Evolutionary conservation across 2,113 vertebrate genomes (phyloP).

Genomic region (Sigmodon hispidus): DNA sequence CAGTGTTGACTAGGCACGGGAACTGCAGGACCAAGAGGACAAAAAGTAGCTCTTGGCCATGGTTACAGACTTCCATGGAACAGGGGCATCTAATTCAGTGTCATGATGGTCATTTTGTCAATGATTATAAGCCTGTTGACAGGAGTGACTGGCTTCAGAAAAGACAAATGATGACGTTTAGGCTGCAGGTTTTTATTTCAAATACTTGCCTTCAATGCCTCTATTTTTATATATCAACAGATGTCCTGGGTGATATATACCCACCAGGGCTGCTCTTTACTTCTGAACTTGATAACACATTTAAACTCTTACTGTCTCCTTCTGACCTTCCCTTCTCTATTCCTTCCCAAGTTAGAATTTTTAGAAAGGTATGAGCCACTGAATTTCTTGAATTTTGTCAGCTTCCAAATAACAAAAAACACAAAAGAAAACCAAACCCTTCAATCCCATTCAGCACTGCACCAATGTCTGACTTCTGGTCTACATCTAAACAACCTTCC

Average conservation of each 20-base stretch:
- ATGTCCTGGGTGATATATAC: constrained; percentile 9
- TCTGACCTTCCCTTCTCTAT: constrained; percentile 7
- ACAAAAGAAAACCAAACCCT: neutral
- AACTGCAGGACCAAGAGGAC: neutral
- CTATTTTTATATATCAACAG: constrained; percentile 55
- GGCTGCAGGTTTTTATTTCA: constrained; percentile 61
- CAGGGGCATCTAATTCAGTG: neutral
- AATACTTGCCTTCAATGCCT: constrained; percentile 55
- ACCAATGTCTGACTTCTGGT: neutral
- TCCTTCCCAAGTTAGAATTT: neutral
- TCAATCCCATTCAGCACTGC: neutral
- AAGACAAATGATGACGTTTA: constrained; percentile 19
- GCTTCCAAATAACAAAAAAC: neutral
- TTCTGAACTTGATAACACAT: constrained; percentile 38
- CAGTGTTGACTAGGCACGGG: neutral
- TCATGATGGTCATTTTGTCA: neutral
- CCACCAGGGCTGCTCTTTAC: constrained; percentile 25
- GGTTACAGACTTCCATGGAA: neutral
- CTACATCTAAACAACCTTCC: neutral
- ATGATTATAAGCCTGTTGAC: neutral
- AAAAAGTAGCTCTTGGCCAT: neutral
- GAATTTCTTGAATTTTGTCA: neutral
- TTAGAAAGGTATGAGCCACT: neutral
- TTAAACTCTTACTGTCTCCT: constrained; percentile 28
- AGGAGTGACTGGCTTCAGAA: constrained; percentile 17